Percentiles rank a stretch among this genome's conserved stretches.
phyloP scores from a whole-genome alignment of 2,797 vertebrate species.

The Liasis olivaceus region DNA sequence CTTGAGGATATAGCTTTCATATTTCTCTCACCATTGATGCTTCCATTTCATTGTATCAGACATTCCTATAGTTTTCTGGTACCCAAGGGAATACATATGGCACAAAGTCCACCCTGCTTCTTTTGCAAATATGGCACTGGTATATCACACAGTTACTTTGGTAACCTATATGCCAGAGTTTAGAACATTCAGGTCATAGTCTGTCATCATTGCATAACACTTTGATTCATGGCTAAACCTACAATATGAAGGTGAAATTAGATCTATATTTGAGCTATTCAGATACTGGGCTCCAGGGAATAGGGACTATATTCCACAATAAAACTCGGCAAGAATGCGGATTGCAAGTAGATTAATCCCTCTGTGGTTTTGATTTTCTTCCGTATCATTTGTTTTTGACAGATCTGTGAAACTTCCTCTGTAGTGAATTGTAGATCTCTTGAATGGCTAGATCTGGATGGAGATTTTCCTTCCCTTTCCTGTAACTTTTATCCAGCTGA shows the following conservation, averaged over 20 bases:
- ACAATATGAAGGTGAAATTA: not conserved
- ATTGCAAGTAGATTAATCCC: not conserved
- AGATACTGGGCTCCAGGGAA: not conserved
- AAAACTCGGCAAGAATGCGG: accelerated
- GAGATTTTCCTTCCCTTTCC: slow-evolving; percentile 60
- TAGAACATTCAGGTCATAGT: not conserved
- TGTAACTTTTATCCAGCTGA: slow-evolving; percentile 60
- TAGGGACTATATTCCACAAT: not conserved
- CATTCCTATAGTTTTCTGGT: not conserved
- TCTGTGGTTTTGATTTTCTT: not conserved
- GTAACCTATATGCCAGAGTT: not conserved
- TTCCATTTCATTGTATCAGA: not conserved
- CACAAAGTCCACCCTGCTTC: not conserved
- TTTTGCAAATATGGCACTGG: not conserved
- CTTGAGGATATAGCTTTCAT: not conserved
- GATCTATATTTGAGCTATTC: not conserved
- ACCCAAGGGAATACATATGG: not conserved
- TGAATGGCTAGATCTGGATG: slow-evolving; percentile 78
- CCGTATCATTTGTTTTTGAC: slow-evolving; percentile 13
- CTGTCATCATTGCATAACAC: not conserved
- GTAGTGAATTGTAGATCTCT: slow-evolving; percentile 67
- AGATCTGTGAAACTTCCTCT: slow-evolving; percentile 79
- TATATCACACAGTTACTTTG: not conserved
- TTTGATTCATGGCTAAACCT: not conserved
- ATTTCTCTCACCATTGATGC: not conserved